Base-by-base conservation (phyloP, 2,888 invertebrate species). In the Caenorhabditis becei region DNA sequence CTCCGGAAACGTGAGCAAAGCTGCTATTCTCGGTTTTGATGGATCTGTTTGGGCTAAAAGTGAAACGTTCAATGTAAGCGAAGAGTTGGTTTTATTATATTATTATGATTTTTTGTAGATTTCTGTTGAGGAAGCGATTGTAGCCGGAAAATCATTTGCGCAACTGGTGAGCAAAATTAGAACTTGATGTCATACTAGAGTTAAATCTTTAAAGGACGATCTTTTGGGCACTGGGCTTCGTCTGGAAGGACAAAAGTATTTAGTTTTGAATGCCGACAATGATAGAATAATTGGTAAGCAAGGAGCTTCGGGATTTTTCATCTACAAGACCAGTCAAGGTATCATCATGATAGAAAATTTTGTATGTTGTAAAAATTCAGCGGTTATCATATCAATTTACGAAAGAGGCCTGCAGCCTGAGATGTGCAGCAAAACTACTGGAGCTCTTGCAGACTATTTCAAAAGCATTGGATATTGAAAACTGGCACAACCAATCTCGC, bases 201-300 rank as follows among this genome's bases (percentile, higher is more conserved):
- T n/a, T n/a, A n/a, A n/a, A n/a, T n/a, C 0, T 32, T 69, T 75
- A 47, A 44, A 71, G 69, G 90, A 89, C 41, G 87, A 81, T 0
- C 79, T 90, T 18, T 85, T 88, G 23, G 89, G 86, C 18, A 84
- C 83, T 7, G 91, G 91, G 10, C 83, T 91, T 23, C 82, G 82
- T 24, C 86, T 91, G 44, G 91, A 91, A 77, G 89, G 88, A 18
- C 86, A 90, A 58, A 91, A 91, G 69, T 91, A 82, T 65, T 83
- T 89, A 47, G 88, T 89, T 2, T 75, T 89, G 32, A 84, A 83
- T 44, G 90, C 88, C 7, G 91, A 91, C 66, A 83, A 86, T 28
- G 91, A 91, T 18, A 69, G 91, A 77, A 86, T 91, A 14, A 91
- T 91, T 65, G 91, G 89, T 32, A 91, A 91, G 80, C 90, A 91